Evolutionary conservation across 1,140 invertebrate species (phyloP).

Genomic region (Samia ricini): DNA sequence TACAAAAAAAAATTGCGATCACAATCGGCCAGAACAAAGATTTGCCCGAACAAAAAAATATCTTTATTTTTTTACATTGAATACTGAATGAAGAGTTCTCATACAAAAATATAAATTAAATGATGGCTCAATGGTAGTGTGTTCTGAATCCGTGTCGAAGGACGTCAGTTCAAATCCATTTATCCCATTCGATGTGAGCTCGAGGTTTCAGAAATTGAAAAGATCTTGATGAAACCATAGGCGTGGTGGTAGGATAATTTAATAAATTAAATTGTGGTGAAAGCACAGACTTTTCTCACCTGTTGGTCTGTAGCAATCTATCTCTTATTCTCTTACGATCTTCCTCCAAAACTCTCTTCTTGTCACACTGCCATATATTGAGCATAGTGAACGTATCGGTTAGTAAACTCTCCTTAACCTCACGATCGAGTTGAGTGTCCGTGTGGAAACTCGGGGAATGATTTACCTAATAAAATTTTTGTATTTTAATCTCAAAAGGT

Average conservation of each 20-base stretch:
- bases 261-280: background rate
- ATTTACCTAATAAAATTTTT: conserved; percentile 81
- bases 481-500: too few relatives aligned
- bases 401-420: conserved; percentile 90
- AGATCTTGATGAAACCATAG: too few relatives aligned
- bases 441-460: conserved; percentile 95
- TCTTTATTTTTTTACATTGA: too few relatives aligned
- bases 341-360: conserved; percentile 85
- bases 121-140: too few relatives aligned
- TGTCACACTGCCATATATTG: conserved; percentile 89
- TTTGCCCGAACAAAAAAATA: too few relatives aligned
- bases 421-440: conserved; percentile 88
- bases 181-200: too few relatives aligned
- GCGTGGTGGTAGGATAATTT: background rate
- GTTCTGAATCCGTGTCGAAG: too few relatives aligned
- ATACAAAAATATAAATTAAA: too few relatives aligned
- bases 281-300: conserved; percentile 30
- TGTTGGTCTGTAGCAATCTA: conserved; percentile 79
- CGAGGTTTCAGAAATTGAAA: background rate
- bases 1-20: too few relatives aligned
- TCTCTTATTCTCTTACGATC: conserved; percentile 83
- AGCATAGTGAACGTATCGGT: conserved; percentile 90
- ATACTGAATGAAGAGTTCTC: too few relatives aligned
- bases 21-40: too few relatives aligned
- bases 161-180: too few relatives aligned